phyloP scores from a whole-genome alignment of 2,797 vertebrate species.

The Acrossocheilus fasciatus region DNA sequence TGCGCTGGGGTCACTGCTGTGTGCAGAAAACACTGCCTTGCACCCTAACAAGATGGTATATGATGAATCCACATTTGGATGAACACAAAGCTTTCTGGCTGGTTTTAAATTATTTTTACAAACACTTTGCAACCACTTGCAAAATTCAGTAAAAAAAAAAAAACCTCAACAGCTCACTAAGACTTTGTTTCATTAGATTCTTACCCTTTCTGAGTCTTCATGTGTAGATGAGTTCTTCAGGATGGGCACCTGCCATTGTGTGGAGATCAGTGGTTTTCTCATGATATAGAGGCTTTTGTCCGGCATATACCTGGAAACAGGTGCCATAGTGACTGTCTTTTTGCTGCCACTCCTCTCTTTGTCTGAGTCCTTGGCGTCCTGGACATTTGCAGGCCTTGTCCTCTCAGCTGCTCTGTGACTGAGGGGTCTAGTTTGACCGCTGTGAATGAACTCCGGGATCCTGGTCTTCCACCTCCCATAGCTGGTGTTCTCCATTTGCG shows the following conservation, averaged over 20 bases:
- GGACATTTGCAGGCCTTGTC: neutral
- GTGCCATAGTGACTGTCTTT: slow-evolving; percentile 68
- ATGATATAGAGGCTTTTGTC: slow-evolving; percentile 65
- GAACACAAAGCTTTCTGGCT: neutral
- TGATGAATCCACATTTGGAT: neutral
- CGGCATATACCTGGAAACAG: slow-evolving; percentile 66
- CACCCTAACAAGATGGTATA: neutral
- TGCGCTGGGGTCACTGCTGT: neutral
- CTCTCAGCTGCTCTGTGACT: neutral
- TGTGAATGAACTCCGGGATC: slow-evolving; percentile 35
- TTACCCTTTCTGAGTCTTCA: slow-evolving; percentile 65
- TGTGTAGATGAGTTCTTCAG: slow-evolving; percentile 69
- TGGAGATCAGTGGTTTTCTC: slow-evolving; percentile 66
- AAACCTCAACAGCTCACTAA: neutral
- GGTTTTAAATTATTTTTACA: too few relatives aligned
- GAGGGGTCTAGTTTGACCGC: neutral
- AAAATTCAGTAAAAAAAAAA: neutral
- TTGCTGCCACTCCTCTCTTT: slow-evolving; percentile 42
- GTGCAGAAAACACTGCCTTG: neutral
- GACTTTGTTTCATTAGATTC: slow-evolving; percentile 8
- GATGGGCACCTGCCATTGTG: slow-evolving; percentile 62
- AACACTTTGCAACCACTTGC: neutral
- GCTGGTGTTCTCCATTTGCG: slow-evolving; percentile 63
- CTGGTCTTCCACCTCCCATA: slow-evolving; percentile 61
- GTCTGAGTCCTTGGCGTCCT: slow-evolving; percentile 19